Evolutionary conservation across 2,888 invertebrate genomes (phyloP), one percentile per base, ranked within the genome.

Genomic region (Pseudoips prasinana): DNA sequence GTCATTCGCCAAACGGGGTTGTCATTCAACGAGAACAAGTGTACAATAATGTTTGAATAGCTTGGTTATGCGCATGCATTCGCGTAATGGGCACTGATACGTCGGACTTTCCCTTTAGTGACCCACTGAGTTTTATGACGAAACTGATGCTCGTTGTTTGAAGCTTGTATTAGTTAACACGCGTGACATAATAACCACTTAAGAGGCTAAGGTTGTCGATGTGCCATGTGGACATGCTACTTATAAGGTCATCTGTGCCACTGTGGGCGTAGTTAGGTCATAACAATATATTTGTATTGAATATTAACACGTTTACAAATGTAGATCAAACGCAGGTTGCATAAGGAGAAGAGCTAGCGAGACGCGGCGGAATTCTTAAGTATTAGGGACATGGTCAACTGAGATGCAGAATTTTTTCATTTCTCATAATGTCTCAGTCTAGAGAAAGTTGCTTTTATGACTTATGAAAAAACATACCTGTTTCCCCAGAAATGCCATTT

Each of bases 171-270:
- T 80, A 72, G 58, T 53, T 71, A 78, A 81, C 64, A 53, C 39
- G 28, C 44, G 46, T 76, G 68, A 74, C 60, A 64, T 68, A 70
- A 75, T 54, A 34, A 46, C 47, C 50, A 46, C 55, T 69, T 84
- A 76, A 63, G 76, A 76, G 85, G 85, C 84, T 83, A 85, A 86
- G 85, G 86, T 85, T 85, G 78, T 46, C 46, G 51, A 46, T 56
- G 43, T 46, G 33, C 37, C 35, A 40, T 40, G 39, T 41, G 41
- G 26, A 39, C 33, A 9, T 31, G 26, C 6, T 24, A 39, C 46
- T 29, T 36, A 41, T 42, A 50, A 25, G 50, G 50, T 37, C 44
- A 53, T 30, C 46, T 27, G 40, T 46, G 40, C 46, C 53, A 42
- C 23, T 31, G 39, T 29, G 36, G 39, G 41, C 38, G 37, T 37